Conservation (phyloP, 2,888 invertebrate species). For the Phoronis australis region DNA sequence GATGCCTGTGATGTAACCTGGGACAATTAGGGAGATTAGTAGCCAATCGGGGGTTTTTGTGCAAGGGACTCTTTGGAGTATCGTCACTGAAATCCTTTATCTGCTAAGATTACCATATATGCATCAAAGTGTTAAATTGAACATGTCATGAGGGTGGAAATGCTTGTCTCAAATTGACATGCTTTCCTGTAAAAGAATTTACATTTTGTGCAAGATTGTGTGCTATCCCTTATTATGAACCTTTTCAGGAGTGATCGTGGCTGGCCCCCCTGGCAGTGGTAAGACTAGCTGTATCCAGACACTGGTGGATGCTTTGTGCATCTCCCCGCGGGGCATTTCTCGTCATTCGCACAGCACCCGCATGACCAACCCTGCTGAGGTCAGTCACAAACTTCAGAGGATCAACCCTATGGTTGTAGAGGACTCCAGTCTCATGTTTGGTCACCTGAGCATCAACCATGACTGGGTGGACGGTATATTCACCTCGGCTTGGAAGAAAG, state of each 20-base stretch:
- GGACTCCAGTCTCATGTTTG: conserved; percentile 46
- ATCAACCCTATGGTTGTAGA: conserved; percentile 51
- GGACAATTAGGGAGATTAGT: too few relatives aligned
- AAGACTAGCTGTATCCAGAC: conserved; percentile 48
- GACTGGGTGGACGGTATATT: conserved; percentile 53
- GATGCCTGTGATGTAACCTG: too few relatives aligned
- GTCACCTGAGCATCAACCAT: conserved; percentile 39
- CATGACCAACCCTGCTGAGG: conserved; percentile 25
- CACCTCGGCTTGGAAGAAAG: conserved; percentile 49
- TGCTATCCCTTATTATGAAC: too few relatives aligned
- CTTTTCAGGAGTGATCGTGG: conserved; percentile 48
- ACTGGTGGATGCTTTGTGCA: conserved; percentile 44
- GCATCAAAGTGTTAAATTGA: neutral
- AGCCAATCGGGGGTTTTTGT: too few relatives aligned
- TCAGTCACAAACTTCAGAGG: conserved; percentile 45
- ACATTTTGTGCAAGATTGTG: neutral
- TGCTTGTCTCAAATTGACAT: neutral
- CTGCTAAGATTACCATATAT: too few relatives aligned
- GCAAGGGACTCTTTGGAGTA: too few relatives aligned
- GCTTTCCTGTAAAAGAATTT: neutral
- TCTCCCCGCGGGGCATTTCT: conserved; percentile 28
- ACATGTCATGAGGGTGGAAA: neutral
- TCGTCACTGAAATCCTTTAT: too few relatives aligned
- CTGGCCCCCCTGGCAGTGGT: conserved; percentile 50
- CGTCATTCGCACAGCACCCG: conserved; percentile 29